Evolutionary conservation across 2,888 invertebrate genomes (phyloP).

Genomic region (Rhagium mordax): DNA sequence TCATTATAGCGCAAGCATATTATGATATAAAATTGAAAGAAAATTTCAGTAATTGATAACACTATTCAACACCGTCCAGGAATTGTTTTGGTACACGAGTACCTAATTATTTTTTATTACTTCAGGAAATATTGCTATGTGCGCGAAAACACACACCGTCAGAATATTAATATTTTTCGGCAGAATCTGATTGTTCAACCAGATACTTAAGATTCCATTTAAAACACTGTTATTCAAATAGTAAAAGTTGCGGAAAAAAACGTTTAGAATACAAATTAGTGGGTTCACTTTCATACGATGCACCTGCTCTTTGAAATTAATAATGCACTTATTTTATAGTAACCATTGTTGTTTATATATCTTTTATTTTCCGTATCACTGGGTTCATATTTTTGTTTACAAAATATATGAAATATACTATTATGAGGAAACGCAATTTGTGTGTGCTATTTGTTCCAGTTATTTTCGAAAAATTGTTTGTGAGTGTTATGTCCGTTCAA

Average conservation of each 20-base stretch:
- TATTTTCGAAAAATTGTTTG: too few species aligned
- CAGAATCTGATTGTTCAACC: constrained; percentile 15
- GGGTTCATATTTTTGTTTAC: too few species aligned
- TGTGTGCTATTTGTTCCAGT: too few species aligned
- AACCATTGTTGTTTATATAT: too few species aligned
- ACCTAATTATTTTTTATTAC: not conserved
- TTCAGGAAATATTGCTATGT: not conserved
- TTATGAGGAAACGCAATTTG: too few species aligned
- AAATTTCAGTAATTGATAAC: not conserved
- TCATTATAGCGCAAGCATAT: not conserved
- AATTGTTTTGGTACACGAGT: not conserved
- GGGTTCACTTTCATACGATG: constrained; percentile 32
- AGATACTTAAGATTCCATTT: constrained; percentile 27
- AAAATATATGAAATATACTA: too few species aligned
- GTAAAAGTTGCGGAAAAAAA: constrained; percentile 37
- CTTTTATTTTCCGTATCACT: too few species aligned
- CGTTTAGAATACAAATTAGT: constrained; percentile 35
- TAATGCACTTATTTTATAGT: not conserved
- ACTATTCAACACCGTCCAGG: not conserved
- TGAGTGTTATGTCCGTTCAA: too few species aligned
- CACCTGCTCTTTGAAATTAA: not conserved
- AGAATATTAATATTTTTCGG: constrained; percentile 6
- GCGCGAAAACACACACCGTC: not conserved
- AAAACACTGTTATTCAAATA: constrained; percentile 20
- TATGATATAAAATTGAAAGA: not conserved